Evolutionary conservation across 2,797 vertebrate species (phyloP).

Genomic region (Coregonus suidteri): DNA sequence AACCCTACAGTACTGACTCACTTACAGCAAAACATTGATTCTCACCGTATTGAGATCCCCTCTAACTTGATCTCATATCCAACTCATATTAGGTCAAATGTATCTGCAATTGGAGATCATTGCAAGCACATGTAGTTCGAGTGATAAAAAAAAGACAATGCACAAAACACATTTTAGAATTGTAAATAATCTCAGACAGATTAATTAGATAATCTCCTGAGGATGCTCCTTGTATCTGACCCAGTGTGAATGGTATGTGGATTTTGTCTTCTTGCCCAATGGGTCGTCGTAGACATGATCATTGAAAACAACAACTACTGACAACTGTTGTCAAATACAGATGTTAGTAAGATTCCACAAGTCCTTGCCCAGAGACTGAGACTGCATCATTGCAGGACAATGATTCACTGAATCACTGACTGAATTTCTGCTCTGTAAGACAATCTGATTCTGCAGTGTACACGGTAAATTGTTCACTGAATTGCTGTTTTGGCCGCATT

Average conservation of each 20-base stretch:
- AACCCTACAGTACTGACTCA: neutral
- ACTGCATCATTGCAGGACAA: neutral
- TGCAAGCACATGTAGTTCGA: neutral
- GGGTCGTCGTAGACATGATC: slow-evolving; percentile 4
- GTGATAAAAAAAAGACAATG: neutral
- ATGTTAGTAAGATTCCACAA: neutral
- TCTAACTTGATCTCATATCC: neutral
- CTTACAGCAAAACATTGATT: neutral
- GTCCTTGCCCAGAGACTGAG: neutral
- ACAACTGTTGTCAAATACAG: neutral
- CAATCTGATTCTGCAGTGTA: neutral
- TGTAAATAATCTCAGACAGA: neutral
- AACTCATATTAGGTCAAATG: neutral
- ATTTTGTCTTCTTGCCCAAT: neutral
- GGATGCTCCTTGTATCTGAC: neutral
- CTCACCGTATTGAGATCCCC: neutral
- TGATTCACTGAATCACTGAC: neutral
- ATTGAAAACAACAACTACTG: slow-evolving; percentile 14
- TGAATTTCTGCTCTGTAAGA: neutral
- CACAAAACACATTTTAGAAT: neutral
- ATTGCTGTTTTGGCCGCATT: neutral
- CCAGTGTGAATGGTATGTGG: neutral
- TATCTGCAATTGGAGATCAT: neutral
- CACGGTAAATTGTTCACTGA: neutral
- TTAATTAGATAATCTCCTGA: neutral